phyloP scores from a whole-genome alignment of 2,888 invertebrate genomes.

The Phlogophora meticulosa region DNA sequence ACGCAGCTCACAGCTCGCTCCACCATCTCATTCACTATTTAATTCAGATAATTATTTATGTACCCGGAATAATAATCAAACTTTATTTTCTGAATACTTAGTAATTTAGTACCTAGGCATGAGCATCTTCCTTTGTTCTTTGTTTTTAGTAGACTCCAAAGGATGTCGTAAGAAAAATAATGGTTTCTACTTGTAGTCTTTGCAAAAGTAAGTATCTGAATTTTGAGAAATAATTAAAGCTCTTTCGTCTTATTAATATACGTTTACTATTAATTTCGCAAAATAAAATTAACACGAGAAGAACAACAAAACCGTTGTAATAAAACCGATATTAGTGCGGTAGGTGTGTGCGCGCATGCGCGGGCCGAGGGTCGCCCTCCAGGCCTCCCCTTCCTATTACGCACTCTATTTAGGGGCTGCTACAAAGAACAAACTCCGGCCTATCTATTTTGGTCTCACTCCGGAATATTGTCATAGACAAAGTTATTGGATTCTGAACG shows the following conservation, averaged over 20 bases:
- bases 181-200: neutral
- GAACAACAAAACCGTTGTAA: constrained; percentile 85
- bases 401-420: constrained; percentile 90
- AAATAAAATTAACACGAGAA: constrained; percentile 75
- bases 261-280: constrained; percentile 58
- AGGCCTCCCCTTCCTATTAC: constrained; percentile 88
- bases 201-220: neutral
- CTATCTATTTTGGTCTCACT: constrained; percentile 89
- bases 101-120: constrained; percentile 3
- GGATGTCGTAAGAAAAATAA: constrained; percentile 11
- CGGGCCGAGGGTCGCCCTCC: constrained; percentile 78
- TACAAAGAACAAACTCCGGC: constrained; percentile 87
- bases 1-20: constrained; percentile 50
- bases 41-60: constrained; percentile 34
- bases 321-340: constrained; percentile 87
- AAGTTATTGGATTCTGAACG: constrained; percentile 84
- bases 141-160: constrained; percentile 1
- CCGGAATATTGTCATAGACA: constrained; percentile 87
- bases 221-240: constrained; percentile 19
- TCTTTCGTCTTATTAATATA: constrained; percentile 34
- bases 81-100: constrained; percentile 3
- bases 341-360: constrained; percentile 81
- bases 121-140: constrained; percentile 37
- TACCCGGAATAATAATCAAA: constrained; percentile 13
- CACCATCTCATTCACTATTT: constrained; percentile 44